Conservation (phyloP, 2,888 invertebrate genomes). For the Coecobrya sp. region DNA sequence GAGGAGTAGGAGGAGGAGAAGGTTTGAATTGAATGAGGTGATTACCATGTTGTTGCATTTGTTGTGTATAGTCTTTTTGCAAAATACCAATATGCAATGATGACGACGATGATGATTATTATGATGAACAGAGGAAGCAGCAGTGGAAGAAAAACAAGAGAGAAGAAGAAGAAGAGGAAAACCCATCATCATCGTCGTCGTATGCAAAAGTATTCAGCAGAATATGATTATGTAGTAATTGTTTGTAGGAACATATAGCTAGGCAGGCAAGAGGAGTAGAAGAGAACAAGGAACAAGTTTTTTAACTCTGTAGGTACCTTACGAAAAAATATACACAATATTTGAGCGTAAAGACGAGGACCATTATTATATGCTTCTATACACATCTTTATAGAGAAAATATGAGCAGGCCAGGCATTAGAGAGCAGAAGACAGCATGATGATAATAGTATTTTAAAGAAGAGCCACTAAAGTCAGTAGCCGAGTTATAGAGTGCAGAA, state of each 20-base stretch:
- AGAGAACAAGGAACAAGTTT: constrained; percentile 49
- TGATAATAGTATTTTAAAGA: constrained; percentile 40
- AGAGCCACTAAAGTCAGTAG: constrained; percentile 44
- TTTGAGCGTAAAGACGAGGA: constrained; percentile 11
- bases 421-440: not conserved
- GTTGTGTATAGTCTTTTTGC: not conserved
- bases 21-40: constrained; percentile 20
- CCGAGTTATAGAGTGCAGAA: not conserved
- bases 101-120: not conserved
- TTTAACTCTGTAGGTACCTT: constrained; percentile 28
- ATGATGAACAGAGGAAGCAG: constrained; percentile 39
- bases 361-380: constrained; percentile 35
- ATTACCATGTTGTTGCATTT: constrained; percentile 33
- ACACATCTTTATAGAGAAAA: too few species aligned
- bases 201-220: constrained; percentile 19
- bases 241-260: not conserved
- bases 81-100: constrained; percentile 15
- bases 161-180: constrained; percentile 30
- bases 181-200: constrained; percentile 15
- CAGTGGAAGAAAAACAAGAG: not conserved
- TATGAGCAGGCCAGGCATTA: constrained; percentile 30
- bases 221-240: constrained; percentile 22
- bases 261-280: constrained; percentile 18
- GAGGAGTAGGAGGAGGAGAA: constrained; percentile 50
- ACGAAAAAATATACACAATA: constrained; percentile 1